Evolutionary conservation across 2,113 vertebrate genomes (phyloP).

Genomic region (Lepus europaeus): DNA sequence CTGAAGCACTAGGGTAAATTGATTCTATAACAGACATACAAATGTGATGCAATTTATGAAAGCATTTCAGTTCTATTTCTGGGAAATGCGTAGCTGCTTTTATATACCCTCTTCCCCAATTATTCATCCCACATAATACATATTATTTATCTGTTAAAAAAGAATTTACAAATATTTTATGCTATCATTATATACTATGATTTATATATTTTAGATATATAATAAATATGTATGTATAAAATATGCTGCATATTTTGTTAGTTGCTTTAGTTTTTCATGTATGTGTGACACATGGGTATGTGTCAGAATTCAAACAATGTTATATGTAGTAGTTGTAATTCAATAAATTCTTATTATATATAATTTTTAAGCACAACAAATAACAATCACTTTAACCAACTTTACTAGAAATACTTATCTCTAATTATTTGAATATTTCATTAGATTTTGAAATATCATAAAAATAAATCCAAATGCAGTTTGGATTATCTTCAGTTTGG

Average conservation of each 20-base stretch:
- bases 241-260: not conserved
- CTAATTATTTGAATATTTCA: not conserved
- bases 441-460: constrained; percentile 34
- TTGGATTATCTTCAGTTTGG: not conserved
- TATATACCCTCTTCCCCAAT: not conserved
- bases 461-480: not conserved
- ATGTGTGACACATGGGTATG: not conserved
- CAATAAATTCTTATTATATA: not conserved
- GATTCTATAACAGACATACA: not conserved
- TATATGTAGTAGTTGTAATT: not conserved
- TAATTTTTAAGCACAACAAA: not conserved
- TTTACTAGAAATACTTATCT: constrained; percentile 15
- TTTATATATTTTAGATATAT: not conserved
- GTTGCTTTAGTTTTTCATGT: not conserved
- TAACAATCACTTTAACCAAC: not conserved
- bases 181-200: not conserved
- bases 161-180: not conserved
- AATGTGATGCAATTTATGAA: not conserved
- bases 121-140: not conserved
- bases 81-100: not conserved
- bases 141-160: not conserved
- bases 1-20: not conserved
- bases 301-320: constrained; percentile 9
- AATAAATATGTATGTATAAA: constrained; percentile 3
- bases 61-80: constrained; percentile 25